phyloP scores from a whole-genome alignment of 2,888 invertebrate species.

The Sinodicranocentrus sp. region DNA sequence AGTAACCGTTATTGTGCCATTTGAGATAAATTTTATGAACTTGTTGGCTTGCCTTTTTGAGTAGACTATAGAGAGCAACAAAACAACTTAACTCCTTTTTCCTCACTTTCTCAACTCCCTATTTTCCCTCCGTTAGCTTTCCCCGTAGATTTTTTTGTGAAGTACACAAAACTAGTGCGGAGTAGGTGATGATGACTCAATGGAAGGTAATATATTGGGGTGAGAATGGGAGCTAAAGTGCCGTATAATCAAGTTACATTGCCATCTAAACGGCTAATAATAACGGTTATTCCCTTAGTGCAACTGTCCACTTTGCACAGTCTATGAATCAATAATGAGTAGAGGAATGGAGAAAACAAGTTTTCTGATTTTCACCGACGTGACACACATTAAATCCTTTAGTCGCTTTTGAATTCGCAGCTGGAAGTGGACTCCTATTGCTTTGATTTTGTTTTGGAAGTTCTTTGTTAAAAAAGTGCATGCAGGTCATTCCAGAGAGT shows the following conservation, averaged over 20 bases:
- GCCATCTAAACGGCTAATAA: constrained; percentile 63
- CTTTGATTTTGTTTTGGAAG: too few species aligned
- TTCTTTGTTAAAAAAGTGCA: too few species aligned
- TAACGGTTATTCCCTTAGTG: constrained; percentile 45
- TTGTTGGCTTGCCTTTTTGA: constrained; percentile 62
- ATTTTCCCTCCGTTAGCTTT: constrained; percentile 29
- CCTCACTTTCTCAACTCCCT: constrained; percentile 17
- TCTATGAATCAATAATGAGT: constrained; percentile 7
- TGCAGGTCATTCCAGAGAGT: too few species aligned
- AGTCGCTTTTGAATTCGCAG: too few species aligned
- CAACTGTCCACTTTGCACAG: constrained; percentile 44
- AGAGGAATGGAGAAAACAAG: too few species aligned
- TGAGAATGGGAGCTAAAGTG: constrained; percentile 63
- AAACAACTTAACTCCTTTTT: constrained; percentile 66
- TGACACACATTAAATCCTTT: too few species aligned
- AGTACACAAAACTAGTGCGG: constrained; percentile 13
- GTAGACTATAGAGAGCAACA: constrained; percentile 63
- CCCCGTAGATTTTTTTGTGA: background rate
- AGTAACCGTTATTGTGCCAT: constrained; percentile 68
- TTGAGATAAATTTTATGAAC: constrained; percentile 69
- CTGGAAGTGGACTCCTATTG: too few species aligned
- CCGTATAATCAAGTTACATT: constrained; percentile 63
- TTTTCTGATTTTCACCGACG: background rate
- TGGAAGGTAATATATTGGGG: constrained; percentile 56
- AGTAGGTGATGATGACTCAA: constrained; percentile 10